Base-by-base conservation (phyloP, 1,140 invertebrate species). In the Tetranychus cinnabarinus region DNA sequence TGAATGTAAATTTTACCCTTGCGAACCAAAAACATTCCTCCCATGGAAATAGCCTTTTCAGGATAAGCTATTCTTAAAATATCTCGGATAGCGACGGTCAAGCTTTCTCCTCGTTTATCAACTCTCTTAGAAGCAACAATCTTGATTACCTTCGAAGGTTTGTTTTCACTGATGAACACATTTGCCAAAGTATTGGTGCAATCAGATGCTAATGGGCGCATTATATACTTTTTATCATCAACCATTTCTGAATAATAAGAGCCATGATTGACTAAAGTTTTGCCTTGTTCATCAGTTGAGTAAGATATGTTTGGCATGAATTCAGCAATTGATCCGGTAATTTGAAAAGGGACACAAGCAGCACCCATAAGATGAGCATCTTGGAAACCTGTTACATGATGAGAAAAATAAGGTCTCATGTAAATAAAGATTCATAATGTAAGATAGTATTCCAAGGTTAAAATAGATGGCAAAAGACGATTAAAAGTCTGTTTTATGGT, bases 1-100 rank as follows among this genome's bases (percentile, higher is more conserved):
- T 97, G 92, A 68, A 88, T 81, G 68, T 87, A 86, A 0, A 80
- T 84, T 70, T 81, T 82, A 1, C 90, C 89, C 65, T 81, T 77
- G 66, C 81, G 81, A 54, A 96, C 71, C 15, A 90, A 62, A 72
- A 96, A 95, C 45, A 81, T 78, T 62, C 91, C 91, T 56, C 89
- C 91, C n/a, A 96, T 70, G 80, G 83, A 86, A 34, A 96, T 80
- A 42, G 84, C 77, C 10, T 84, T 77, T 23, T 82, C 76, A 12
- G 56, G 47, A 71, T 84, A 96, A 63, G 81, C 74, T 39, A 75
- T 68, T 58, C 75, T 74, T 46, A 95, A 70, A 8, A 81, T 77
- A 68, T 83, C 80, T 64, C 88, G 78, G 67, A 95, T 83, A 61
- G 59, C 80, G 1, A 81, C 78, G 62, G 90, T 84, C 68, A 92